Conservation (phyloP, 2,888 invertebrate species). For the Tenthredo scrophulariae region DNA sequence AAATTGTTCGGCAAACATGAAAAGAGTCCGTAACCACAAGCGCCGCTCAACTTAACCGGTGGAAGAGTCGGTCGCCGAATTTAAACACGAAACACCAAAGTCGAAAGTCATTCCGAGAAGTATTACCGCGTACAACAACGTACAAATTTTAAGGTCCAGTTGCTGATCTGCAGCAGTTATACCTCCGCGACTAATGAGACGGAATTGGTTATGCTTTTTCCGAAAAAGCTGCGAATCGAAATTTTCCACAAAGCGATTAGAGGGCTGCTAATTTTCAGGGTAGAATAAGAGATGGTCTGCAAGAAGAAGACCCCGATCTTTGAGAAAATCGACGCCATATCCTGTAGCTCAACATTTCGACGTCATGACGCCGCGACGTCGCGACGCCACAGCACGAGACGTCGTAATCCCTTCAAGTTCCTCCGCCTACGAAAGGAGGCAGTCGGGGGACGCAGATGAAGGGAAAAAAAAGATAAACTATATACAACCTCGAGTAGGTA, state of each 20-base stretch:
- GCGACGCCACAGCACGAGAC: constrained; percentile 44
- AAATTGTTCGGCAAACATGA: constrained; percentile 60
- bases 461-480: background rate
- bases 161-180: background rate
- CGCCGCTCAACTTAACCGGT: constrained; percentile 39
- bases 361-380: constrained; percentile 41
- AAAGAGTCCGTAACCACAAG: constrained; percentile 53
- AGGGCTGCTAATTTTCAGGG: background rate
- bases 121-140: constrained; percentile 14
- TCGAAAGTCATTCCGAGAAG: constrained; percentile 34
- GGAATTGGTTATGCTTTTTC: constrained; percentile 5
- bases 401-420: constrained; percentile 46
- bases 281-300: background rate
- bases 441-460: background rate
- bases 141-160: constrained; percentile 24
- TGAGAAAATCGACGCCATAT: background rate
- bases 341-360: background rate
- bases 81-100: background rate
- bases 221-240: constrained; percentile 20
- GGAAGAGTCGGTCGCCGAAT: constrained; percentile 7
- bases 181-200: constrained; percentile 23
- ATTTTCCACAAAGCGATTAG: background rate
- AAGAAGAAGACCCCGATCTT: too few species aligned
- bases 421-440: background rate
- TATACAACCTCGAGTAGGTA: constrained; percentile 31